Evolutionary conservation across 37 sponge, comb jelly and placozoan genomes (phyloP).

Genomic region (Oscarella lobularis): DNA sequence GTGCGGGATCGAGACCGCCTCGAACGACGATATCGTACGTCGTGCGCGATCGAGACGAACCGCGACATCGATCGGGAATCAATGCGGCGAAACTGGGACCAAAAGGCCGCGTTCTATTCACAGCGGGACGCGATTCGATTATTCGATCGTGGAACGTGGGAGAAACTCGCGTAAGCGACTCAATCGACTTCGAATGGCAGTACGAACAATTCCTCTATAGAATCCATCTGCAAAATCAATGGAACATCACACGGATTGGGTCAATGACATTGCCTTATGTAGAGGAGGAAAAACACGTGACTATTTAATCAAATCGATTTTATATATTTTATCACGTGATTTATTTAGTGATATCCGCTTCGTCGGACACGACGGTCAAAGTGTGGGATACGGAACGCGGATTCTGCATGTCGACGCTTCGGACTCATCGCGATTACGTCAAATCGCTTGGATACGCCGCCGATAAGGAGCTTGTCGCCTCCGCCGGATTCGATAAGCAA

Average conservation of each 20-base stretch:
- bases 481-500: constrained; percentile 73
- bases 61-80: constrained; percentile 64
- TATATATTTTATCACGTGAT: not conserved
- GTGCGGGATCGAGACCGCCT: not conserved
- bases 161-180: not conserved
- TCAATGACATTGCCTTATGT: constrained; percentile 78
- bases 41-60: constrained; percentile 52
- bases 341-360: constrained; percentile 78
- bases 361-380: constrained; percentile 83
- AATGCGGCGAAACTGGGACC: constrained; percentile 42
- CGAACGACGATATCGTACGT: constrained; percentile 55
- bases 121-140: constrained; percentile 86
- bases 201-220: no score
- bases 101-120: constrained; percentile 33
- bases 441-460: constrained; percentile 69
- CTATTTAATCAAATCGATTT: no score
- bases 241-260: constrained; percentile 98
- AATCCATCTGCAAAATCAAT: constrained; percentile 18
- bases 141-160: constrained; percentile 67
- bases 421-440: constrained; percentile 86
- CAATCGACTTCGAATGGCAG: no score
- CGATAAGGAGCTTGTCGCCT: constrained; percentile 50
- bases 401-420: constrained; percentile 52
- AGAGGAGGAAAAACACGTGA: constrained; percentile 20
- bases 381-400: constrained; percentile 66